Base-by-base conservation (phyloP, 2,888 invertebrate genomes). In the Eupithecia centaureata region DNA sequence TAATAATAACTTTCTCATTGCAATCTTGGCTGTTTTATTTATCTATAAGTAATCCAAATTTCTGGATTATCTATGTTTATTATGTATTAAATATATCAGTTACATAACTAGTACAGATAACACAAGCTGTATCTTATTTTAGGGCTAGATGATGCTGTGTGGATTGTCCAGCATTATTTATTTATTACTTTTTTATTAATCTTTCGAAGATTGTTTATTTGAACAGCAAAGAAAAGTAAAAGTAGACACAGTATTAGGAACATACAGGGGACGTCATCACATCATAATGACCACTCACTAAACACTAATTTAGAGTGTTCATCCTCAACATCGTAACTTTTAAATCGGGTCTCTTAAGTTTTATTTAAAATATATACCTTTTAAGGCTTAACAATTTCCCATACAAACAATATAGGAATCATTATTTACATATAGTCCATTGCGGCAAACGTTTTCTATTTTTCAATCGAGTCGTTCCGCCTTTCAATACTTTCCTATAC, bases 401-500 rank as follows among this genome's bases (percentile, higher is more conserved):
- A 77, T 76, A 76, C 73, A 76, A 78, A 79, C 77, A 76, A 76
- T 81, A 83, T 82, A 83, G 84, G 79, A 78, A 76, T 75, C 77
- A 77, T 80, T 83, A 87, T 87, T 86, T 84, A 86, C 85, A 86
- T 87, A 80, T 80, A 82, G 84, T 83, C 79, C 83, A 82, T 76
- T 74, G 79, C 75, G 78, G 79, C 79, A 84, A 82, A 85, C 85
- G 85, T 86, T 92, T 91, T 90, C 89, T 88, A 90, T 89, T 92
- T 92, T 91, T 91, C 90, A 90, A 90, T 89, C 88, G 83, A 79
- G 79, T 76, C 87, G 87, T 91, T 92, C 90, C 90, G 89, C 90
- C 88, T 91, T 91, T 92, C 90, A 84, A 88, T 91, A 90, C 88
- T 90, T 91, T 91, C 88, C 85, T 91, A 86, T 82, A 87, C 85